Evolutionary conservation across 2,113 vertebrate species (phyloP).

Genomic region (Ovis aries): DNA sequence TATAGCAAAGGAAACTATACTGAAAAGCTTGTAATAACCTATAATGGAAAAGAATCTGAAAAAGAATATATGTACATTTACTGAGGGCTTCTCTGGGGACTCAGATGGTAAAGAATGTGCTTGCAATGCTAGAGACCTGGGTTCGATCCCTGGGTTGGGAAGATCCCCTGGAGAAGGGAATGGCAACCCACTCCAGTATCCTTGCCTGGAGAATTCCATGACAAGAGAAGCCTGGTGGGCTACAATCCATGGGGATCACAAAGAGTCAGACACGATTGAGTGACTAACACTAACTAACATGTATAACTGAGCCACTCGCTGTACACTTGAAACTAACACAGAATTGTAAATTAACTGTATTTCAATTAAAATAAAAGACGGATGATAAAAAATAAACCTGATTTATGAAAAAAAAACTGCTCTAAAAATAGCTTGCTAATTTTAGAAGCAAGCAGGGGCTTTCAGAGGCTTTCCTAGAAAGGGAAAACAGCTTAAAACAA

Average conservation of each 20-base stretch:
- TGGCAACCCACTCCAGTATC: background rate
- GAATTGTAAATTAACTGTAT: background rate
- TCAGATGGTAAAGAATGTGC: background rate
- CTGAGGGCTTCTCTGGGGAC: background rate
- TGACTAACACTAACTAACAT: background rate
- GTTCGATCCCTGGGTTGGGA: background rate
- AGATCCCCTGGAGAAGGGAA: background rate
- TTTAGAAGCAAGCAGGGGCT: background rate
- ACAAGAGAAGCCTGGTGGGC: background rate
- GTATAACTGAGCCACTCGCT: background rate
- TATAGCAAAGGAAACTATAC: background rate
- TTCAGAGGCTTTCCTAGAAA: background rate
- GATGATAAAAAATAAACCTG: background rate
- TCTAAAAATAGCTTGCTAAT: background rate
- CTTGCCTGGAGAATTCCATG: background rate
- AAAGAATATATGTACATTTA: background rate
- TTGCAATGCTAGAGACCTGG: background rate
- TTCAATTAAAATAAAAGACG: background rate
- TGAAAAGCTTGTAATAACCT: background rate
- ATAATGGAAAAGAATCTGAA: background rate
- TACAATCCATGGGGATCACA: background rate
- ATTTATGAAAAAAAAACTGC: background rate
- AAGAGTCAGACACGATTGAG: background rate
- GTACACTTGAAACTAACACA: background rate
- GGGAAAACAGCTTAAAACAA: background rate